Evolutionary conservation across 2,113 vertebrate species (phyloP).

Genomic region (Lycaon pictus): DNA sequence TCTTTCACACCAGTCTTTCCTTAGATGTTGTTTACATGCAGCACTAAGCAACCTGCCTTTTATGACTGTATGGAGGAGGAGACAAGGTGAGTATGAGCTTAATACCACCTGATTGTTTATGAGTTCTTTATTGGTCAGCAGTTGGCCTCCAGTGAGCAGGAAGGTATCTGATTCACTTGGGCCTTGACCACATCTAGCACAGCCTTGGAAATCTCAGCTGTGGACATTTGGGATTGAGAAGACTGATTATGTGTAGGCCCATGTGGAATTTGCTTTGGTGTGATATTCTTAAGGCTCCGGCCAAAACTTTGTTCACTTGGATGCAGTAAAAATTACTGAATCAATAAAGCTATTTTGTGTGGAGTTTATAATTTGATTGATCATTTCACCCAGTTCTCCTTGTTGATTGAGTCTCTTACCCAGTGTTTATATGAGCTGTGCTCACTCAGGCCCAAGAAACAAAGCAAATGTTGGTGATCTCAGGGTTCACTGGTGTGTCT

Average conservation of each 20-base stretch:
- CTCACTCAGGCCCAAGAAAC: neutral
- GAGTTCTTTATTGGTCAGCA: neutral
- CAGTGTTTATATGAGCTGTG: neutral
- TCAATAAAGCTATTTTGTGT: neutral
- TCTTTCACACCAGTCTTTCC: neutral
- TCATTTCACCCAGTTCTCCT: neutral
- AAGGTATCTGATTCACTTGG: neutral
- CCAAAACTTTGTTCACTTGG: neutral
- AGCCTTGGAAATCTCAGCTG: neutral
- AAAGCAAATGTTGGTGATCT: neutral
- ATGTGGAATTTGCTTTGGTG: neutral
- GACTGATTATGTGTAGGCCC: neutral
- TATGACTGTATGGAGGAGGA: neutral
- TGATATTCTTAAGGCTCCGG: neutral
- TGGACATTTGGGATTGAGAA: neutral
- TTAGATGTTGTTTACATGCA: neutral
- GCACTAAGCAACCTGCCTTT: neutral
- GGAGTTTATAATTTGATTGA: neutral
- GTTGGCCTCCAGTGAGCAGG: neutral
- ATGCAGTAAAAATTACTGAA: neutral
- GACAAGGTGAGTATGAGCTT: neutral
- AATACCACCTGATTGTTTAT: neutral
- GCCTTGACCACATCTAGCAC: neutral
- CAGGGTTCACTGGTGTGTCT: neutral
- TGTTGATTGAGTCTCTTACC: neutral